A percentile compares a stretch with the other conserved stretches of the same genome.
Conservation (phyloP, 2,113 vertebrate genomes). For the Tringa solitaria region DNA sequence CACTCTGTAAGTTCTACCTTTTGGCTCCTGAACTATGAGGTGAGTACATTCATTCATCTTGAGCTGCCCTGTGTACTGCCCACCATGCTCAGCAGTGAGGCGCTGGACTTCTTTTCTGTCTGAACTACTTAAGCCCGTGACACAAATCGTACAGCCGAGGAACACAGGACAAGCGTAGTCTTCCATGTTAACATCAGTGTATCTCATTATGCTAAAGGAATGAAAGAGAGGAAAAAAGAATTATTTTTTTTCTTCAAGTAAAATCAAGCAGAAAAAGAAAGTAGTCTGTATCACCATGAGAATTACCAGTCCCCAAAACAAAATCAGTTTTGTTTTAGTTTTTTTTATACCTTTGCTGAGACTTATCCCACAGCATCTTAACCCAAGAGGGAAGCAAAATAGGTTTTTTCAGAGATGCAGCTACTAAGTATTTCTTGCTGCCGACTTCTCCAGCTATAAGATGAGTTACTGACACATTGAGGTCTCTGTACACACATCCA, state of each 20-base stretch:
- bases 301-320: not conserved
- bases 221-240: not conserved
- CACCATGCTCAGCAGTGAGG: constrained; percentile 86
- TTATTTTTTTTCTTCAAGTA: not conserved
- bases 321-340: not conserved
- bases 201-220: constrained; percentile 79
- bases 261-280: not conserved
- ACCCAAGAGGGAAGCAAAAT: constrained; percentile 93
- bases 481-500: constrained; percentile 86
- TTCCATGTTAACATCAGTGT: constrained; percentile 82
- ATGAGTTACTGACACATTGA: constrained; percentile 91
- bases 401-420: constrained; percentile 90
- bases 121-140: constrained; percentile 85
- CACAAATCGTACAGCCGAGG: constrained; percentile 89
- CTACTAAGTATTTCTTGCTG: constrained; percentile 97
- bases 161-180: constrained; percentile 89
- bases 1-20: constrained; percentile 72
- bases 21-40: constrained; percentile 91
- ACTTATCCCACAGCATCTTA: constrained; percentile 88
- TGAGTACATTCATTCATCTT: constrained; percentile 98
- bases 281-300: not conserved
- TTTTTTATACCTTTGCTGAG: constrained; percentile 83
- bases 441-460: constrained; percentile 97
- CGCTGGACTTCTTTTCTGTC: constrained; percentile 91
- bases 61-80: constrained; percentile 88